Evolutionary conservation across 2,113 vertebrate genomes (phyloP), one percentile per base, ranked within the genome.

Genomic region (Aramus guarauna): DNA sequence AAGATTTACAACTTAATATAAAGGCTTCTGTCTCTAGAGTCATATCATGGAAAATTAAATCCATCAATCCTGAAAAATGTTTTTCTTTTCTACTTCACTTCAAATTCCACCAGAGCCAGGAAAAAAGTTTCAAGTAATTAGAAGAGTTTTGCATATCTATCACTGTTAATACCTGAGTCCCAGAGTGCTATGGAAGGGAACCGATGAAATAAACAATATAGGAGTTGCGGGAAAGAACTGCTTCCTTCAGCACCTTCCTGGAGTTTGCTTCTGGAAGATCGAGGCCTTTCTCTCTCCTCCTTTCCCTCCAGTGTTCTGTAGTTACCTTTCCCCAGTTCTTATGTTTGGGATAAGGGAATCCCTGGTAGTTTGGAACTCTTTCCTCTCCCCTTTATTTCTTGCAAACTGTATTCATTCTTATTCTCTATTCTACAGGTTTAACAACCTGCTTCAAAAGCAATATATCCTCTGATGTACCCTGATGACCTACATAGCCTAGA

Each of bases 1-100:
- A 96, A 90, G 94, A 97, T 92, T 94, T 96, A 94, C 81, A 93
- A 56, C 78, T 92, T 96, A 69, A 96, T 96, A 92, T 75, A 84
- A 84, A 81, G 39, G 32, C 69, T 82, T 81, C 60, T 92, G 37
- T 90, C 91, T 90, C 93, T 68, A 62, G 86, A 92, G 81, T 30
- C 1, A 1, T 66, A 96, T 84, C 72, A 73, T 0, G 11, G 91
- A 92, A 97, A 97, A 97, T 95, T 94, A 94, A 97, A 96, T 85
- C 75, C 82, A 93, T 96, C 91, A 96, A 96, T 97, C 92, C 59
- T 58, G 59, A 94, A 37, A 88, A 81, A 45, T 50, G 32, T 24
- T 75, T 56, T 88, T 41, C 18, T 75, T 83, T 89, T 92, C 68
- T 67, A 59, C 39, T 77, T 87, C 67, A 41, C 66, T 87, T 86